These are phyloP conservation scores for Drosophila parthenogenetica DNA, from an alignment of 2,888 invertebrate genomes.

Conservation along the genomic window DNA sequence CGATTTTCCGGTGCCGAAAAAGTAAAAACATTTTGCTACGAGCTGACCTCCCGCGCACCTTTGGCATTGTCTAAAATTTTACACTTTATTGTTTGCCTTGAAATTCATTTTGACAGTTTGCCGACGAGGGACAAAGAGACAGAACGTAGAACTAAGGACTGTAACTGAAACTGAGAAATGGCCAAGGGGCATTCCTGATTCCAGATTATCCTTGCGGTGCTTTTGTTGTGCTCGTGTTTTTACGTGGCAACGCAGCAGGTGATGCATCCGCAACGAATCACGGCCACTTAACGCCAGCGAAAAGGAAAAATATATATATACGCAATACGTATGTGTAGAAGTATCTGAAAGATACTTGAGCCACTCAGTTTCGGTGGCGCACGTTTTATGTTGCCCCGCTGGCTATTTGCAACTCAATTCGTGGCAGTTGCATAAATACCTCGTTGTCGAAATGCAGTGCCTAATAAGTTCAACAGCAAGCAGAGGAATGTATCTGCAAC, in stretches of 20 bases:
- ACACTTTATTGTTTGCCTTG: conserved; percentile 55
- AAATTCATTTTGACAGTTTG: conserved; percentile 70
- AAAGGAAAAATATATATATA: conserved; percentile 11
- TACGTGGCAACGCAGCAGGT: conserved; percentile 52
- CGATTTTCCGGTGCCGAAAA: conserved; percentile 64
- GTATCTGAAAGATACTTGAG: conserved; percentile 52
- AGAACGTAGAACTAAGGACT: no score
- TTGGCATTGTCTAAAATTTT: conserved; percentile 43
- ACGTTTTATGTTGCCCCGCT: conserved; percentile 72
- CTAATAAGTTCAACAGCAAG: conserved; percentile 65
- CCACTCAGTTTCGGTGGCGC: conserved; percentile 62
- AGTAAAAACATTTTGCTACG: conserved; percentile 44
- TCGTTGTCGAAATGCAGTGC: conserved; percentile 42
- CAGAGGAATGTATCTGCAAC: conserved; percentile 36
- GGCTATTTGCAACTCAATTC: conserved; percentile 78
- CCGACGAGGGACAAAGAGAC: conserved; percentile 8
- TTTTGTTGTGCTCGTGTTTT: conserved; percentile 57
- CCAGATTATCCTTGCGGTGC: conserved; percentile 71
- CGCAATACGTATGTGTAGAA: not conserved
- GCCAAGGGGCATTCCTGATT: conserved; percentile 46
- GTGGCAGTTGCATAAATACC: conserved; percentile 77
- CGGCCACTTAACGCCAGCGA: conserved; percentile 70
- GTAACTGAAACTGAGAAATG: not conserved
- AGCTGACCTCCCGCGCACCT: conserved; percentile 50
- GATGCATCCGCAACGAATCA: conserved; percentile 60